These are phyloP conservation scores for Nezara viridula DNA, from an alignment of 2,888 invertebrate genomes.

Conservation along the genomic window DNA sequence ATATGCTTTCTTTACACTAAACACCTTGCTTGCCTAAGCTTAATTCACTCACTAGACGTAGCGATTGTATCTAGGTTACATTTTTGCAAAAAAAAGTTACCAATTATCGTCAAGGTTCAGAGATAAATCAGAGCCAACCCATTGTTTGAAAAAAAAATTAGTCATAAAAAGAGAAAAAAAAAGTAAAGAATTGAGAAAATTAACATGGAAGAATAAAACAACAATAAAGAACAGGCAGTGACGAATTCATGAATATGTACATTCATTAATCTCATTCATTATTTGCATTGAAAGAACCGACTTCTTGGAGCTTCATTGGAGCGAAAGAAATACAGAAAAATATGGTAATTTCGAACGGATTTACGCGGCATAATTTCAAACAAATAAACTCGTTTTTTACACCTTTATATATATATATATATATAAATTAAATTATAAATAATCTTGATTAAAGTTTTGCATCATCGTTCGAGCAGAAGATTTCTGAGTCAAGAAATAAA, in stretches of 20 bases:
- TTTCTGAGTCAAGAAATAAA: too few species aligned
- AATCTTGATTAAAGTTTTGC: too few species aligned
- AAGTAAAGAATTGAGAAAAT: neutral
- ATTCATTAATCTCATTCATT: neutral
- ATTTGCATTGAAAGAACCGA: neutral
- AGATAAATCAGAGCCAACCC: neutral
- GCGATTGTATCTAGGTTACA: neutral
- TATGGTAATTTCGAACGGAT: neutral
- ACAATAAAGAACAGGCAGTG: neutral
- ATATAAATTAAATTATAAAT: neutral
- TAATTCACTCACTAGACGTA: neutral
- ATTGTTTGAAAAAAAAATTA: neutral
- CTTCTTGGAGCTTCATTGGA: neutral
- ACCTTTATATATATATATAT: too few species aligned
- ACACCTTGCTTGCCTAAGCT: slow-evolving; percentile 14
- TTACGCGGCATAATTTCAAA: neutral
- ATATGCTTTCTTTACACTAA: slow-evolving; percentile 1
- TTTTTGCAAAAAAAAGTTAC: neutral
- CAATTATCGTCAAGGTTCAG: neutral
- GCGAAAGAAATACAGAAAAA: neutral
- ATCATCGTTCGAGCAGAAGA: too few species aligned
- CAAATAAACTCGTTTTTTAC: neutral
- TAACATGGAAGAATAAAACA: neutral
- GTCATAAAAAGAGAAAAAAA: neutral
- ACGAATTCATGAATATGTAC: neutral